Percentiles rank a stretch among this genome's conserved stretches.
These are phyloP conservation scores for Entelurus aequoreus DNA, from an alignment of 2,113 vertebrate genomes.

Conservation along the genomic window DNA sequence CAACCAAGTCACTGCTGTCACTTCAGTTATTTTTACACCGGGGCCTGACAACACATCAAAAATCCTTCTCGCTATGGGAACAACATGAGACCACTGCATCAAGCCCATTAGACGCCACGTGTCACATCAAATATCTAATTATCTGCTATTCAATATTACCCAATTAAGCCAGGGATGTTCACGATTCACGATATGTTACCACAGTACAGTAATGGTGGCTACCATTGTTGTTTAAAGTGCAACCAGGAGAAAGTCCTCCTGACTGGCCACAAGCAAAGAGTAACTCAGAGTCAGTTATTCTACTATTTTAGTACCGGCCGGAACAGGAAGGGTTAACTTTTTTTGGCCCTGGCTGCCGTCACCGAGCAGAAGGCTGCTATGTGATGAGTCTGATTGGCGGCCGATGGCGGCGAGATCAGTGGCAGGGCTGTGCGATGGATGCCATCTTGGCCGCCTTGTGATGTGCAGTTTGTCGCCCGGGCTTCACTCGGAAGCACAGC, in stretches of 20 bases:
- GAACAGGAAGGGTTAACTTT: constrained; percentile 60
- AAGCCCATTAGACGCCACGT: constrained; percentile 70
- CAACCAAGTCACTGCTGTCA: constrained; percentile 75
- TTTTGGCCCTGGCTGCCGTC: constrained; percentile 58
- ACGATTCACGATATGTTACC: constrained; percentile 36
- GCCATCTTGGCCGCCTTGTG: constrained; percentile 67
- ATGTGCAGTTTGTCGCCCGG: constrained; percentile 69
- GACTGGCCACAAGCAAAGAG: constrained; percentile 55
- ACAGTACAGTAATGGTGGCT: constrained; percentile 49
- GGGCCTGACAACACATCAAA: constrained; percentile 71
- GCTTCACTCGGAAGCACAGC: constrained; percentile 59
- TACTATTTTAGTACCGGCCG: constrained; percentile 29
- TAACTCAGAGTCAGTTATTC: constrained; percentile 4
- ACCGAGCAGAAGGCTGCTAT: constrained; percentile 65
- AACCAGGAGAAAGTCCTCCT: constrained; percentile 52
- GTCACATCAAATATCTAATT: constrained; percentile 73
- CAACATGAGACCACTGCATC: constrained; percentile 72
- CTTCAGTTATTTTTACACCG: constrained; percentile 74
- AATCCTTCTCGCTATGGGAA: constrained; percentile 69
- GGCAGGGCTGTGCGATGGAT: constrained; percentile 63
- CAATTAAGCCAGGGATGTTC: constrained; percentile 69
- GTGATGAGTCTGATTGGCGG: constrained; percentile 71
- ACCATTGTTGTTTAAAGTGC: constrained; percentile 18
- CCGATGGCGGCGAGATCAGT: constrained; percentile 66
- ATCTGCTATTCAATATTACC: constrained; percentile 71